Evolutionary conservation across 1,140 invertebrate genomes (phyloP).

Genomic region (Orussus abietinus): DNA sequence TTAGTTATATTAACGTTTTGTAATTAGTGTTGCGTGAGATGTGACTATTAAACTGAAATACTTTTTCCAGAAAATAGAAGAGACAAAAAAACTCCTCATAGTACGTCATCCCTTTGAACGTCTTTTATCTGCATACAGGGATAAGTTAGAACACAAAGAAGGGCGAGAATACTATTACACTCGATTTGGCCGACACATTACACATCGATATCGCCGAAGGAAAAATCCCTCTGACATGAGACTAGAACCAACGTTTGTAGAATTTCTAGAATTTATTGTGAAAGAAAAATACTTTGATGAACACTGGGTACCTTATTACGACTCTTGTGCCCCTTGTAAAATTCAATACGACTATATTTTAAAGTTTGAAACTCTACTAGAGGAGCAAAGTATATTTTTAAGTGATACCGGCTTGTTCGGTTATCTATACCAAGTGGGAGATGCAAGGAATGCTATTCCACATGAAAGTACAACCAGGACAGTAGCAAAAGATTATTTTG

Average conservation of each 20-base stretch:
- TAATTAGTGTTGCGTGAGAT: neutral
- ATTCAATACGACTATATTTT: slow-evolving; percentile 47
- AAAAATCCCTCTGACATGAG: slow-evolving; percentile 21
- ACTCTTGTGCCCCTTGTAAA: slow-evolving; percentile 46
- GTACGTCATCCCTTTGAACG: slow-evolving; percentile 65
- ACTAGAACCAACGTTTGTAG: slow-evolving; percentile 61
- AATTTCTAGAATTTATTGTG: slow-evolving; percentile 65
- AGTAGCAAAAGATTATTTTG: slow-evolving; percentile 60
- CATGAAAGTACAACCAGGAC: slow-evolving; percentile 54
- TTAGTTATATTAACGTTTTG: neutral
- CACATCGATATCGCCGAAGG: slow-evolving; percentile 46
- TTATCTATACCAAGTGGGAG: slow-evolving; percentile 49
- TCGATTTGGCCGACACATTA: slow-evolving; percentile 41
- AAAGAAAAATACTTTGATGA: slow-evolving; percentile 52
- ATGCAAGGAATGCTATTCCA: slow-evolving; percentile 54
- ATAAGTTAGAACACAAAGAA: slow-evolving; percentile 58
- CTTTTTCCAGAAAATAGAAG: slow-evolving; percentile 23
- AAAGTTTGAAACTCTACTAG: slow-evolving; percentile 46
- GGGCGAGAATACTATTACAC: slow-evolving; percentile 47
- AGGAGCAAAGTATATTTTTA: slow-evolving; percentile 67
- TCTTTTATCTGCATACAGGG: slow-evolving; percentile 61
- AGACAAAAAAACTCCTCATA: slow-evolving; percentile 44
- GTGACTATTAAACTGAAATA: neutral
- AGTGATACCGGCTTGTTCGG: slow-evolving; percentile 57
- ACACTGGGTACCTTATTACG: slow-evolving; percentile 50